Evolutionary conservation across 2,113 vertebrate genomes (phyloP).

Genomic region (Gallinago media): DNA sequence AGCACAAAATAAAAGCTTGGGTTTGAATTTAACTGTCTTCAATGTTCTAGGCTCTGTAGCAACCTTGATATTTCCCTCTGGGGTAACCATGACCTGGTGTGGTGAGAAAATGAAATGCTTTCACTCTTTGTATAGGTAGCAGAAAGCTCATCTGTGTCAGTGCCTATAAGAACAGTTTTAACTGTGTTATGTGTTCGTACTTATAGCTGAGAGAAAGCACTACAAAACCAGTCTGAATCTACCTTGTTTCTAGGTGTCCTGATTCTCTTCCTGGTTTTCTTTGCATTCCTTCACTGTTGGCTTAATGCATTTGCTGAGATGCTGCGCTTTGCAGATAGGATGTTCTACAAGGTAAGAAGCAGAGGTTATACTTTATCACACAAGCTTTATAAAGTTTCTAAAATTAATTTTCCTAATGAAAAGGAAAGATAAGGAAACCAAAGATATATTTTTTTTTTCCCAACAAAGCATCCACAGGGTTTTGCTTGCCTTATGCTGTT

Average conservation of each 20-base stretch:
- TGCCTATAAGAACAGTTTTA: background rate
- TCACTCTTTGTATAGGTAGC: background rate
- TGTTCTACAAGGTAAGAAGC: conserved; percentile 85
- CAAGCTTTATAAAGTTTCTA: background rate
- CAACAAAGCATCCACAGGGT: background rate
- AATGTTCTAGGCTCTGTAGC: background rate
- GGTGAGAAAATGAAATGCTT: background rate
- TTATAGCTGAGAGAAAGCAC: background rate
- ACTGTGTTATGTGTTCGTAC: background rate
- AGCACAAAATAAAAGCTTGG: background rate
- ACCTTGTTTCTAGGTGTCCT: conserved; percentile 74
- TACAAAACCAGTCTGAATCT: background rate
- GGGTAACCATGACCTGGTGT: background rate
- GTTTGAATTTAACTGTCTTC: background rate
- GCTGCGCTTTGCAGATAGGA: conserved; percentile 85
- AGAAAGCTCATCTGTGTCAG: background rate
- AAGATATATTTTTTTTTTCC: background rate
- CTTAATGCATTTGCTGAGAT: conserved; percentile 87
- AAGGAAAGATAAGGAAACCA: background rate
- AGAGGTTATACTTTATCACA: background rate
- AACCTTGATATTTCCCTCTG: background rate
- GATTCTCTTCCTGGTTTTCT: conserved; percentile 81
- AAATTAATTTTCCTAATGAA: background rate
- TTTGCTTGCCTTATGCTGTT: background rate
- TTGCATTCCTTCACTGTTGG: conserved; percentile 82